Conservation (phyloP, 1,140 invertebrate genomes). For the Pachypsylla venusta region DNA sequence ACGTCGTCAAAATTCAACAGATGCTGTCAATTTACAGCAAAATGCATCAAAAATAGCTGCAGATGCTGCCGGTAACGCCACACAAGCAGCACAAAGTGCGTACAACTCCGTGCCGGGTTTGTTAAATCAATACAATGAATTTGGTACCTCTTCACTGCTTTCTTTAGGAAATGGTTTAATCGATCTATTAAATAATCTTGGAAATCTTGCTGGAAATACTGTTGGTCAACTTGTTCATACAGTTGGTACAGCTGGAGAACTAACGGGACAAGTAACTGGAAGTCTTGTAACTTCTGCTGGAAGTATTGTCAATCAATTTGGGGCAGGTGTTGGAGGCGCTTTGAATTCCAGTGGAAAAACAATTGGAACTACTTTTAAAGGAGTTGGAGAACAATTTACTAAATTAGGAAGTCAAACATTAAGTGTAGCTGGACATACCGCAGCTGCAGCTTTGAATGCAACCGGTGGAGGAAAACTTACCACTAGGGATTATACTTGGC, state of each 20-base stretch:
- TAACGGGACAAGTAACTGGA: neutral
- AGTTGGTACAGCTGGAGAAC: neutral
- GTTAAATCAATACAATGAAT: neutral
- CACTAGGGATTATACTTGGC: neutral
- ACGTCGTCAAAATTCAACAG: too few relatives aligned
- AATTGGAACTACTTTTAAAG: neutral
- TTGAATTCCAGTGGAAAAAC: neutral
- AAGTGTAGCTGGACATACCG: neutral
- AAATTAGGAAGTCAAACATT: neutral
- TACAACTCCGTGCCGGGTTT: constrained; percentile 4
- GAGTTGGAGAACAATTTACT: neutral
- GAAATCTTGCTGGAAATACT: neutral
- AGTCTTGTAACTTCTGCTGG: neutral
- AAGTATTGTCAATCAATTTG: neutral
- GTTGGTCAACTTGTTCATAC: neutral
- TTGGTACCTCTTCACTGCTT: neutral
- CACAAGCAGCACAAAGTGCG: neutral
- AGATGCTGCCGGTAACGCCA: neutral
- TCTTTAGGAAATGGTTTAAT: neutral
- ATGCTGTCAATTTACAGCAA: neutral
- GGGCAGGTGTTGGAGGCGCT: neutral
- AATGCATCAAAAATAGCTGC: neutral
- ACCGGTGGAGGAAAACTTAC: neutral
- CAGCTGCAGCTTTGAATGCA: neutral
- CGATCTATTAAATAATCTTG: neutral